A percentile compares a stretch with the other conserved stretches of the same genome.
These are phyloP conservation scores for Tympanoctomys barrerae DNA, from an alignment of 2,797 vertebrate genomes.

Conservation along the genomic window DNA sequence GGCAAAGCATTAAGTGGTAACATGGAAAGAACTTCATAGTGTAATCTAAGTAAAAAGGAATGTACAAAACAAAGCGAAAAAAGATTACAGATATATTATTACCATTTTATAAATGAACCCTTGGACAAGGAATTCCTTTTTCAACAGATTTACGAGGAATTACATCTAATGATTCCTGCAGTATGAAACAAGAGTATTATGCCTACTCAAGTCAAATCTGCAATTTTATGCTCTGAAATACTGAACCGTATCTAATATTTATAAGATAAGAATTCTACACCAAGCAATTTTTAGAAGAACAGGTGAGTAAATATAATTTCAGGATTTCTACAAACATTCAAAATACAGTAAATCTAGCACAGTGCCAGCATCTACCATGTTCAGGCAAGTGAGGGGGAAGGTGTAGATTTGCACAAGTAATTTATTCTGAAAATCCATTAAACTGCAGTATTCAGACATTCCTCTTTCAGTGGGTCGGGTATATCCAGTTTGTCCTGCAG, in stretches of 20 bases:
- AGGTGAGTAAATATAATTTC: neutral
- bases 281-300: constrained; percentile 59
- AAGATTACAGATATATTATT: constrained; percentile 66
- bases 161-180: constrained; percentile 28
- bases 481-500: neutral
- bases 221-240: constrained; percentile 66
- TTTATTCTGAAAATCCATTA: neutral
- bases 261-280: constrained; percentile 66
- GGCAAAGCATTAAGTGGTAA: constrained; percentile 45
- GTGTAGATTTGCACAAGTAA: neutral
- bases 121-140: constrained; percentile 61
- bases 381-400: constrained; percentile 2
- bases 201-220: constrained; percentile 57
- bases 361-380: neutral
- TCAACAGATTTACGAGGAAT: constrained; percentile 44
- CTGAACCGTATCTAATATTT: constrained; percentile 6
- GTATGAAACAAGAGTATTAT: constrained; percentile 61
- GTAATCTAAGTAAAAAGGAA: constrained; percentile 67
- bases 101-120: constrained; percentile 59
- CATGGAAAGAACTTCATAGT: constrained; percentile 8
- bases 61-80: constrained; percentile 56
- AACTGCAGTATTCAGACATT: neutral
- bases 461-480: neutral
- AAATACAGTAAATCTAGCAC: neutral
- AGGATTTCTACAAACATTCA: constrained; percentile 47